Base-by-base conservation (phyloP, 2,888 invertebrate species). In the Diplazon laetatorius region DNA sequence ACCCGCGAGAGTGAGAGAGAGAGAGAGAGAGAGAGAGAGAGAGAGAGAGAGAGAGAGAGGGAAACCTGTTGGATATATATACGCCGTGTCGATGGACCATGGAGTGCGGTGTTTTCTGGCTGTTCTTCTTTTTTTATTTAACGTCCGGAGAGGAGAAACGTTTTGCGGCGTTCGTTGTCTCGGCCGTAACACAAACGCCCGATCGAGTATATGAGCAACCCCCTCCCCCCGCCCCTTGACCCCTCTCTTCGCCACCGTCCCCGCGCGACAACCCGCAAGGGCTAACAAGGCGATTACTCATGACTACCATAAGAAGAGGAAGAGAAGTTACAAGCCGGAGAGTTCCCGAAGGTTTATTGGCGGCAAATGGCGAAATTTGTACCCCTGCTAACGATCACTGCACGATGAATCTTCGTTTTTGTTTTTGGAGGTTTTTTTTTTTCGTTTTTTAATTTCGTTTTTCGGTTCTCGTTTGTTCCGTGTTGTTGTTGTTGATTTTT, bases 211-310 rank as follows among this genome's bases (percentile, higher is more conserved):
- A 88, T 84, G 86, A 87, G 78, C 57, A 52, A 37, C 78, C 71
- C 35, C 75, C 86, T n/a, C n/a, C n/a, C n/a, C n/a, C n/a, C n/a
- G n/a, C n/a, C n/a, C n/a, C n/a, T n/a, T n/a, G n/a, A n/a, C n/a
- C n/a, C n/a, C n/a, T n/a, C n/a, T n/a, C n/a, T n/a, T n/a, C n/a
- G n/a, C n/a, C n/a, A n/a, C n/a, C n/a, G n/a, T n/a, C n/a, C n/a
- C n/a, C n/a, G n/a, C n/a, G n/a, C n/a, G n/a, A 89, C 87, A 87
- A 87, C 87, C 90, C 89, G 88, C 87, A 89, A 89, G 89, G 87
- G 89, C 89, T 90, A 90, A 90, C 90, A 90, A 90, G 90, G 86
- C 88, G 89, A 91, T 90, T 90, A 90, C 89, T 90, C 90, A 90
- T 90, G 88, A 88, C 87, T 87, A 82, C 89, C 78, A 66, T 66